Conservation (phyloP, 2,888 invertebrate species). For the Rhagophthalmus giganteus region DNA sequence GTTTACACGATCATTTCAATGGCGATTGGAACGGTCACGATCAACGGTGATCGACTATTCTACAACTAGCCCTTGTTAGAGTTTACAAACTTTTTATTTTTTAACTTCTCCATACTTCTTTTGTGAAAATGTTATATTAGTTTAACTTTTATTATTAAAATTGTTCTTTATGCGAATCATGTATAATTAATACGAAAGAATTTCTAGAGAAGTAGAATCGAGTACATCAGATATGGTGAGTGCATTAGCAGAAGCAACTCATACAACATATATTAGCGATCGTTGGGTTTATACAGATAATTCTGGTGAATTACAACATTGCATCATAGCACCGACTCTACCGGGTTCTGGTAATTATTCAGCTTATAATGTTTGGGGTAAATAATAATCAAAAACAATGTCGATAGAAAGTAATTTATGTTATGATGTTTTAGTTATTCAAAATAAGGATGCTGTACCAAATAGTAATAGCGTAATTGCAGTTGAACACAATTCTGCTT, state of each 20-base stretch:
- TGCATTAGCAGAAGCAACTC: conserved; percentile 69
- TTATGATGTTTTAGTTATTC: conserved; percentile 59
- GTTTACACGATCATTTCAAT: no score
- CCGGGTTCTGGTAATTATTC: conserved; percentile 85
- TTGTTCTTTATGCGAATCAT: no score
- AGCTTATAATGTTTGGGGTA: conserved; percentile 77
- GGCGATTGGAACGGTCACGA: no score
- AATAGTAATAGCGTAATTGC: conserved; percentile 59
- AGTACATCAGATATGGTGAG: conserved; percentile 48
- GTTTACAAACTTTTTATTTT: no score
- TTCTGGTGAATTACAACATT: conserved; percentile 70
- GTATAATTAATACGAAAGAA: no score
- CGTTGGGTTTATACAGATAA: conserved; percentile 77
- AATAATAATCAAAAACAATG: no score
- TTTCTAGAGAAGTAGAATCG: conserved; percentile 42
- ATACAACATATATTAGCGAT: conserved; percentile 78
- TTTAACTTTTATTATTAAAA: no score
- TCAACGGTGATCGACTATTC: no score
- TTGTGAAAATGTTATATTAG: no score
- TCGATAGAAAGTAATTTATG: no score
- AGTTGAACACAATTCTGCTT: conserved; percentile 68
- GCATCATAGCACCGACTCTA: conserved; percentile 81
- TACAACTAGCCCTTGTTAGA: no score
- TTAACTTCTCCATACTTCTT: no score
- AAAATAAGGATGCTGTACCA: conserved; percentile 59